phyloP scores from a whole-genome alignment of 2,797 vertebrate genomes.

The Falco berigora region DNA sequence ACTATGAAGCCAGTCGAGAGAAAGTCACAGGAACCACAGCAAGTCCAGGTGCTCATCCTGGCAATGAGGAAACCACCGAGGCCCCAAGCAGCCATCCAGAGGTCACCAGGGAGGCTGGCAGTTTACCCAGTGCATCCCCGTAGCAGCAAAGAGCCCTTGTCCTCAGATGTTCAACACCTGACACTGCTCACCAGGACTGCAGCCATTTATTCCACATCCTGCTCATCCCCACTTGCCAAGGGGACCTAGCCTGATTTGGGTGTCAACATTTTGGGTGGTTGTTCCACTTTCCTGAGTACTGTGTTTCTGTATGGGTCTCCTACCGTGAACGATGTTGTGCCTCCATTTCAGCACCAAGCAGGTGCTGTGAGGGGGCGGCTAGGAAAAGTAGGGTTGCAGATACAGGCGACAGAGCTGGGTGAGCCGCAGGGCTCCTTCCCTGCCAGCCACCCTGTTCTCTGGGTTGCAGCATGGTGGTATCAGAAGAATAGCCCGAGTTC shows the following conservation, averaged over 20 bases:
- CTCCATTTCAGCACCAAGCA: neutral
- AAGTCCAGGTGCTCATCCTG: neutral
- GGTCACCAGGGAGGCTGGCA: neutral
- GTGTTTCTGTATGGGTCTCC: neutral
- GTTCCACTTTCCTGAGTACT: neutral
- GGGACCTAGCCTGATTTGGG: no score
- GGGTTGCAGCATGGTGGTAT: neutral
- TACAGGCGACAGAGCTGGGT: accelerated
- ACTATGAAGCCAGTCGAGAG: neutral
- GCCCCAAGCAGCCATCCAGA: neutral
- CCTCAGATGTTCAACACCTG: neutral
- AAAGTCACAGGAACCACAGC: neutral
- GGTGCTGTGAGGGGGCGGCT: neutral
- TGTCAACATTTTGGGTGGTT: neutral
- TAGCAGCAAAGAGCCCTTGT: neutral
- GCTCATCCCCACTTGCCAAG: neutral
- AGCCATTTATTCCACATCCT: neutral
- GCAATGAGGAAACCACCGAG: neutral
- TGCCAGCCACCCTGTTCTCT: neutral
- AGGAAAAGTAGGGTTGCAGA: neutral
- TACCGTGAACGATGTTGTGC: neutral
- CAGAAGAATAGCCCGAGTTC: neutral
- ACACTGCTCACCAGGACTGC: neutral
- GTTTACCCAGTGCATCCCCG: accelerated
- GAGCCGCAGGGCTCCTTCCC: neutral